Base-by-base conservation (phyloP, 1,140 invertebrate species). In the Hylyphantes graminicola region DNA sequence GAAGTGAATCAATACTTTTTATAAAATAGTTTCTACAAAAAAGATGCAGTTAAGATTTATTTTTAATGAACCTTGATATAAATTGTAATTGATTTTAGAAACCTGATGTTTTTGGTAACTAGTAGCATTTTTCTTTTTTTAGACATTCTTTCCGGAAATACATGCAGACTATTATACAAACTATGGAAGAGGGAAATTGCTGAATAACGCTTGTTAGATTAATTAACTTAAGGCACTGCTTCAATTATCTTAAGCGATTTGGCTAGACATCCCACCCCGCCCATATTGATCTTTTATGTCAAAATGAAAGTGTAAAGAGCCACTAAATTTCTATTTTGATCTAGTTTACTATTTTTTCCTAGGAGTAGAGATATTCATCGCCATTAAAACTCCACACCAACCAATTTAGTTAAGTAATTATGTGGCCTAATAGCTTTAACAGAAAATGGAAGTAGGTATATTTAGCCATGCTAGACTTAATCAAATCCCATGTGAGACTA, bases 391-490 rank as follows among this genome's bases (percentile, higher is more conserved):
- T 15, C 21, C 4, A n/a, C 55, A 11, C 19, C 55, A 10, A 8
- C 53, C 19, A 57, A 74, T 74, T 74, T 74, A 21, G 72, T 59
- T 74, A 74, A 74, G 72, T 74, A 59, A 74, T 74, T 74, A 74
- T 11, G n/a, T 8, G 21, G 21, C 6, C 53, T 51, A 48, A 74
- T 74, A 17, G 59, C 68, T 70, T 70, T 70, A 51, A 70, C 68
- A 53, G 21, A 48, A 15, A 53, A 70, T 70, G 10, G 57, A 21
- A 59, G 72, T 59, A 59, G 55, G 7, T 74, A 74, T 57, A 74
- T 74, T 59, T 74, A 74, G 72, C 72, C 6, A 21, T 19, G 11
- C 54, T 55, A 74, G 72, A 74, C 72, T 48, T 50, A 48, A 15
- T 74, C 3, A 51, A 59, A n/a, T 74, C 72, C 72, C 72, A 7